Evolutionary conservation across 2,888 invertebrate genomes (phyloP).

Genomic region (Drosophila merina): DNA sequence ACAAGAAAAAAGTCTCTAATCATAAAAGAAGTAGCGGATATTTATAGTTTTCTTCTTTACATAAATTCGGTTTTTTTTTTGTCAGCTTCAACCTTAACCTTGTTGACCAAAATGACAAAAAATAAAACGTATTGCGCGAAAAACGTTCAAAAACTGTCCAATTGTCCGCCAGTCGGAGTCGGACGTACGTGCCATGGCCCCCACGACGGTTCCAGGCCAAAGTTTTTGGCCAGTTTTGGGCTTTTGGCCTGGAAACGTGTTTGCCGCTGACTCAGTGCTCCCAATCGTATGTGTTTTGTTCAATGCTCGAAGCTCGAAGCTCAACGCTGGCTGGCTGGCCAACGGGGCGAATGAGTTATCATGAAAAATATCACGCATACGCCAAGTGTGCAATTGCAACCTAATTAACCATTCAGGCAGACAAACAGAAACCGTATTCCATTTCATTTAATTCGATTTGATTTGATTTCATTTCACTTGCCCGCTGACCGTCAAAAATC

Average conservation of each 20-base stretch:
- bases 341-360: constrained; percentile 29
- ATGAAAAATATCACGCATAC: constrained; percentile 63
- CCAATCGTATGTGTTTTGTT: constrained; percentile 3
- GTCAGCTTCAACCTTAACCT: constrained; percentile 68
- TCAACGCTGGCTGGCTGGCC: constrained; percentile 12
- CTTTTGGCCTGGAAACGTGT: constrained; percentile 71
- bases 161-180: not conserved
- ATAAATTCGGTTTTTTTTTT: constrained; percentile 25
- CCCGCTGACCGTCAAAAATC: constrained; percentile 54
- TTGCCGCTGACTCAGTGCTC: constrained; percentile 59
- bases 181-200: not conserved
- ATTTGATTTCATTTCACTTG: constrained; percentile 29
- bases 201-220: constrained; percentile 43
- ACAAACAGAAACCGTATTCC: not conserved
- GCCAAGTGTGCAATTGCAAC: constrained; percentile 51
- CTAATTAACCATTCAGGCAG: constrained; percentile 49
- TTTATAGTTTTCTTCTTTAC: not conserved
- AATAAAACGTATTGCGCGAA: constrained; percentile 41
- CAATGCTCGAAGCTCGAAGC: too few species aligned
- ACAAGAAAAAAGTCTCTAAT: too few species aligned
- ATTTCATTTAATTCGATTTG: constrained; percentile 18
- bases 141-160: constrained; percentile 31
- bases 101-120: constrained; percentile 63
- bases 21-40: not conserved
- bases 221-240: constrained; percentile 40